Evolutionary conservation across 2,113 vertebrate genomes (phyloP), one percentile per base, ranked within the genome.

Genomic region (Nerophis ophidion): DNA sequence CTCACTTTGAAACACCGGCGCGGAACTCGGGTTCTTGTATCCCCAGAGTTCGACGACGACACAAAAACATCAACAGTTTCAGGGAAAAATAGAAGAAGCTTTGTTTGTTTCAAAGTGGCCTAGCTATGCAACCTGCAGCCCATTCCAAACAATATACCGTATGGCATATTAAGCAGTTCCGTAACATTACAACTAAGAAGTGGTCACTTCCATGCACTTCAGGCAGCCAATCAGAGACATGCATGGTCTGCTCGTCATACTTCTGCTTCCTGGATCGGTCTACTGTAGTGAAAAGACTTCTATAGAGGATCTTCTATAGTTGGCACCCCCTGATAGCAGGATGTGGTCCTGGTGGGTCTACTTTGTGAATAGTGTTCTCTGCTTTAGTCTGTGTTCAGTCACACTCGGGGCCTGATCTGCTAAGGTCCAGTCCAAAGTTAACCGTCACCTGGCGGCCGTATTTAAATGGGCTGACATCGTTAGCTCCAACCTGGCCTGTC

Each of bases 281-380:
- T 44, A 35, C 84, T 87, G 86, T 83, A 85, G 86, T 88, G 86
- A 88, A 88, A 88, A 88, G 86, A 87, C 86, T 84, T 86, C 86
- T 88, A 88, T 88, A 87, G 86, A 88, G 82, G 81, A 84, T 82
- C 77, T 83, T 87, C 84, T 88, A 88, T 88, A 88, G 86, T 57
- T 55, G 79, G 81, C 86, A 87, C 79, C 84, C 66, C 81, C 82
- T 83, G 84, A 88, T 84, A 75, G 35, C 74, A 82, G 77, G 70
- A 68, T 51, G 46, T 48, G 44, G 12, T 57, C 1, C 36, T 57
- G 45, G 13, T 50, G 38, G 26, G 12, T 63, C 13, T 15, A 7
- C 13, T 9, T 5, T 51, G 33, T 38, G 6, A 38, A 33, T 5
- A 7, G 26, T 16, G 16, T 59, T 44, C 40, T 44, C 12, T 57